phyloP scores from a whole-genome alignment of 2,113 vertebrate species.

The Climacteris rufus region DNA sequence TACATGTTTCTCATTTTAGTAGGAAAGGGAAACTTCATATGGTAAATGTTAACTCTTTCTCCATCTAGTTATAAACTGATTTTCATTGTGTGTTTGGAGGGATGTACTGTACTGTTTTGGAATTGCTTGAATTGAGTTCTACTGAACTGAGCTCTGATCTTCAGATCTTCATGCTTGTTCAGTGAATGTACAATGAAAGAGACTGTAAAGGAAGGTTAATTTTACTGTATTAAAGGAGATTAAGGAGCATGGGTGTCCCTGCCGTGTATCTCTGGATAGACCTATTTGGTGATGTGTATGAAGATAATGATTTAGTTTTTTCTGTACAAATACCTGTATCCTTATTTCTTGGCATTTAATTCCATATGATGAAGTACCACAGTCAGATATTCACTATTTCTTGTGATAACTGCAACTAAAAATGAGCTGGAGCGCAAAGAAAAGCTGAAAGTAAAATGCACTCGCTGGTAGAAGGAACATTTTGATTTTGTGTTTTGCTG shows the following conservation, averaged over 20 bases:
- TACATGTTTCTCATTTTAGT: background rate
- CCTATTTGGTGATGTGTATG: background rate
- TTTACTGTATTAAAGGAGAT: background rate
- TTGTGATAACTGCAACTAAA: background rate
- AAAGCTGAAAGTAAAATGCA: background rate
- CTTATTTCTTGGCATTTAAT: background rate
- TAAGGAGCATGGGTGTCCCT: background rate
- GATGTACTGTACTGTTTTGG: background rate
- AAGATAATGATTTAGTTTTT: background rate
- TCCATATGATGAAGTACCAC: background rate
- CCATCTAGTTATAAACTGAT: background rate
- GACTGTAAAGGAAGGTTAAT: background rate
- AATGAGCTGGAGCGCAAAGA: background rate
- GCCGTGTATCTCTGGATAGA: background rate
- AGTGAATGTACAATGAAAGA: background rate
- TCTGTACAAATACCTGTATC: background rate
- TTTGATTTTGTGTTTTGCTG: background rate
- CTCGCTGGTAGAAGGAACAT: background rate
- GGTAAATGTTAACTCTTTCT: background rate
- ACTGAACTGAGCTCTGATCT: background rate
- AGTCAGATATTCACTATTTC: background rate
- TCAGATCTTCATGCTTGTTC: background rate
- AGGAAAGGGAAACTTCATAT: background rate
- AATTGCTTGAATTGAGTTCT: background rate
- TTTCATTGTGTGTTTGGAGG: background rate